A percentile compares a stretch with the other conserved stretches of the same genome.
These are phyloP conservation scores for Andrena chrysosceles DNA, from an alignment of 2,888 invertebrate genomes.

Conservation along the genomic window DNA sequence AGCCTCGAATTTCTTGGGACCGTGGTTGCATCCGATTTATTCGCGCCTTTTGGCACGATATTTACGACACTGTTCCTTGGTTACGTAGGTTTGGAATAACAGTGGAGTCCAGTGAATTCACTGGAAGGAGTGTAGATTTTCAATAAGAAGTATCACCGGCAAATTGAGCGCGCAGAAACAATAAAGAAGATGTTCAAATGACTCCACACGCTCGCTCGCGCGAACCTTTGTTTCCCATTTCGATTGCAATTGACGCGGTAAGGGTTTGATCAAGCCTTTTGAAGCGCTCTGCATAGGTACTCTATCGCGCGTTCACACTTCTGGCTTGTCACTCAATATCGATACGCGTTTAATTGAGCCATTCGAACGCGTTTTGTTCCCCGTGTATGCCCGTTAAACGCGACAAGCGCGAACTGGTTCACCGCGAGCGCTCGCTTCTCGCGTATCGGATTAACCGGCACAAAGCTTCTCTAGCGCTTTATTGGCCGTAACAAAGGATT, in stretches of 20 bases:
- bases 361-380: slow-evolving; percentile 16
- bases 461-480: slow-evolving; percentile 13
- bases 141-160: too few relatives aligned
- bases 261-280: too few relatives aligned
- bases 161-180: neutral
- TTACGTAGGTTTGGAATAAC: neutral
- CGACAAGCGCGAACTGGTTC: slow-evolving; percentile 6
- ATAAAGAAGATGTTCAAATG: neutral
- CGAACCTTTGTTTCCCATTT: neutral
- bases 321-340: neutral
- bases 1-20: slow-evolving; percentile 8
- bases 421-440: slow-evolving; percentile 8
- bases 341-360: slow-evolving; percentile 7
- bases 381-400: neutral
- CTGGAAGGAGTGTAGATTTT: neutral
- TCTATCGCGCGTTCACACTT: neutral
- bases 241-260: too few relatives aligned
- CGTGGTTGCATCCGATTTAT: neutral
- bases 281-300: neutral
- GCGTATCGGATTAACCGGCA: slow-evolving; percentile 8
- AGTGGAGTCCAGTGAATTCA: neutral
- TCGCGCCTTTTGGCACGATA: neutral
- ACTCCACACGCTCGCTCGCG: neutral
- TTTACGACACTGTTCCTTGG: neutral
- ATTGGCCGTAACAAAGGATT: slow-evolving; percentile 29